Conservation (phyloP, 2,888 invertebrate genomes). For the Cantharis lateralis region DNA sequence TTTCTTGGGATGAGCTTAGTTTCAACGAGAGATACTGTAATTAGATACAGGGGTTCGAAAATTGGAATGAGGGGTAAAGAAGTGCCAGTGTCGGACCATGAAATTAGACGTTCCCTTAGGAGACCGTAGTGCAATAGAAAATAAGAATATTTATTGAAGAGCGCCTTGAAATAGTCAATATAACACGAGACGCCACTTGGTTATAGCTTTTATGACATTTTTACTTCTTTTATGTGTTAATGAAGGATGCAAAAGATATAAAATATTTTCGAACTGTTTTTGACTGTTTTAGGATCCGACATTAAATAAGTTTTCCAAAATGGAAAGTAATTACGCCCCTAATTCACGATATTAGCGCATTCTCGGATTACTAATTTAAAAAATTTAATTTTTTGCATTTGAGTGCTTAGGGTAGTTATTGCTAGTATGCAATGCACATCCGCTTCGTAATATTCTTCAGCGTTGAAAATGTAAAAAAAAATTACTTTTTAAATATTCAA, state of each 20-base stretch:
- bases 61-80: constrained; percentile 48
- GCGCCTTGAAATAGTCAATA: constrained; percentile 35
- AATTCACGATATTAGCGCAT: neutral
- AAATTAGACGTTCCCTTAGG: constrained; percentile 51
- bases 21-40: constrained; percentile 53
- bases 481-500: neutral
- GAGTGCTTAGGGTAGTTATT: too few species aligned
- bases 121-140: constrained; percentile 44
- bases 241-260: constrained; percentile 36
- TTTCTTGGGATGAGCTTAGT: constrained; percentile 34
- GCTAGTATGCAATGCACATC: neutral
- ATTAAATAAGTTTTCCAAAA: constrained; percentile 5
- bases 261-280: constrained; percentile 32
- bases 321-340: neutral
- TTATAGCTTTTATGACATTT: constrained; percentile 38
- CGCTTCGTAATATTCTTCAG: neutral
- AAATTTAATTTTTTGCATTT: neutral
- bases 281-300: constrained; percentile 21
- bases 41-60: constrained; percentile 52
- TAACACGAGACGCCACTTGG: constrained; percentile 37
- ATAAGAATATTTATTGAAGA: constrained; percentile 46
- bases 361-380: neutral
- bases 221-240: constrained; percentile 41
- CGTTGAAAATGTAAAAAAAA: neutral
- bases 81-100: constrained; percentile 52